These are phyloP conservation scores for Bovichtus variegatus DNA, from an alignment of 2,797 vertebrate species.

Conservation along the genomic window DNA sequence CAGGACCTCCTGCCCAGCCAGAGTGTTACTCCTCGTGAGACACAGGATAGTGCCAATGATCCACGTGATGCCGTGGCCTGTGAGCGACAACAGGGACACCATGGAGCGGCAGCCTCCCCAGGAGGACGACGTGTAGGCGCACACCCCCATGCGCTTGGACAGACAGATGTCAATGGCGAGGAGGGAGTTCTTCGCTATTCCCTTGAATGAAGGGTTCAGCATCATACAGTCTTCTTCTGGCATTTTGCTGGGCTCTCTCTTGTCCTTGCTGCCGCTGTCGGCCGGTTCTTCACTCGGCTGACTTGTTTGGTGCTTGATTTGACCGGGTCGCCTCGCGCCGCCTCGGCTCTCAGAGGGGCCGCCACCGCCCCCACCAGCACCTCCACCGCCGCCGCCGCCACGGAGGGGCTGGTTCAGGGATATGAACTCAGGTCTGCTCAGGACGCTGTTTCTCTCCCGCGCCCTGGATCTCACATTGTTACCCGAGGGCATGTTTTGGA, in stretches of 20 bases:
- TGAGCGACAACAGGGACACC: slow-evolving; percentile 92
- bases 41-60: slow-evolving; percentile 94
- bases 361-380: background rate
- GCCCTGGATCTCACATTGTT: slow-evolving; percentile 85
- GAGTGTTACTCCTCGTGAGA: slow-evolving; percentile 93
- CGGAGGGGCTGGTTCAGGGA: slow-evolving; percentile 89
- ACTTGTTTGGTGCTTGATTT: slow-evolving; percentile 72
- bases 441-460: slow-evolving; percentile 90
- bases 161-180: slow-evolving; percentile 96
- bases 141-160: slow-evolving; percentile 96
- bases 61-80: slow-evolving; percentile 95
- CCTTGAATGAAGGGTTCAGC: slow-evolving; percentile 96
- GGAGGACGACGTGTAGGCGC: slow-evolving; percentile 89
- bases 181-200: slow-evolving; percentile 94
- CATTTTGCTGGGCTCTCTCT: slow-evolving; percentile 85
- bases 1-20: slow-evolving; percentile 96
- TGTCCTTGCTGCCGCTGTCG: slow-evolving; percentile 84
- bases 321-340: slow-evolving; percentile 75
- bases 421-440: slow-evolving; percentile 94
- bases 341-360: slow-evolving; percentile 80
- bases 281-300: slow-evolving; percentile 74
- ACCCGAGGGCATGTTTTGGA: slow-evolving; percentile 88
- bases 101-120: slow-evolving; percentile 97
- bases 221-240: slow-evolving; percentile 98
- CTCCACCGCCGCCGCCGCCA: slow-evolving; percentile 42